A percentile compares a stretch with the other conserved stretches of the same genome.
Evolutionary conservation across 1,140 invertebrate species (phyloP).

Genomic region (Lanistes nyassanus): DNA sequence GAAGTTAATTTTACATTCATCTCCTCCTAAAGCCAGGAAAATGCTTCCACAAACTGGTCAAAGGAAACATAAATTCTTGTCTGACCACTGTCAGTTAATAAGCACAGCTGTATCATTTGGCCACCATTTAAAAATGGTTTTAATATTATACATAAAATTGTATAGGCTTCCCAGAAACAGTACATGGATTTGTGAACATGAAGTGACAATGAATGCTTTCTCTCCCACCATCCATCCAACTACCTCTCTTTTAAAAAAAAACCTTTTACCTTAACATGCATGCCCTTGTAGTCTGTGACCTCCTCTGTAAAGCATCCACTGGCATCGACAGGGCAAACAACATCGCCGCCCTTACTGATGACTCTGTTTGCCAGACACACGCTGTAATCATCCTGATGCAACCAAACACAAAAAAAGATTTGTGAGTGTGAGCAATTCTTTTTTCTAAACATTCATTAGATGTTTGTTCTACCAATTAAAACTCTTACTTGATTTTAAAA

Average conservation of each 20-base stretch:
- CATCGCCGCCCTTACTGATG: conserved; percentile 69
- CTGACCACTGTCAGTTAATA: no score
- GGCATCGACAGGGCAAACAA: conserved; percentile 94
- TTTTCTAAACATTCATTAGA: no score
- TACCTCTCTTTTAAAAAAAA: not conserved
- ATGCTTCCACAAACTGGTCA: no score
- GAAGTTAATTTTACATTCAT: not conserved
- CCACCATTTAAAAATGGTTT: not conserved
- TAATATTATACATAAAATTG: not conserved
- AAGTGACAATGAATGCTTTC: no score
- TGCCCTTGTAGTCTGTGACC: conserved; percentile 88
- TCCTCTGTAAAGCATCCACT: conserved; percentile 87
- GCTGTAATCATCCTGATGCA: conserved; percentile 64
- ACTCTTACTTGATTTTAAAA: no score
- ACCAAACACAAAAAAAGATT: conserved; percentile 17
- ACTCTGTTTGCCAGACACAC: conserved; percentile 62
- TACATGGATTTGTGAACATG: not conserved
- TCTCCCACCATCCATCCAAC: not conserved
- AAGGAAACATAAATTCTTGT: no score
- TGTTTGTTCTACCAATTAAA: no score
- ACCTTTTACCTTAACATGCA: conserved; percentile 89
- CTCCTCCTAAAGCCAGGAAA: not conserved
- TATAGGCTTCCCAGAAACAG: not conserved
- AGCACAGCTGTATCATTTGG: not conserved
- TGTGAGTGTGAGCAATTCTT: not conserved